Conservation (phyloP, 30 jellyfish, hydroid and myxozoan species). For the Pseudorhiza aurosa region DNA sequence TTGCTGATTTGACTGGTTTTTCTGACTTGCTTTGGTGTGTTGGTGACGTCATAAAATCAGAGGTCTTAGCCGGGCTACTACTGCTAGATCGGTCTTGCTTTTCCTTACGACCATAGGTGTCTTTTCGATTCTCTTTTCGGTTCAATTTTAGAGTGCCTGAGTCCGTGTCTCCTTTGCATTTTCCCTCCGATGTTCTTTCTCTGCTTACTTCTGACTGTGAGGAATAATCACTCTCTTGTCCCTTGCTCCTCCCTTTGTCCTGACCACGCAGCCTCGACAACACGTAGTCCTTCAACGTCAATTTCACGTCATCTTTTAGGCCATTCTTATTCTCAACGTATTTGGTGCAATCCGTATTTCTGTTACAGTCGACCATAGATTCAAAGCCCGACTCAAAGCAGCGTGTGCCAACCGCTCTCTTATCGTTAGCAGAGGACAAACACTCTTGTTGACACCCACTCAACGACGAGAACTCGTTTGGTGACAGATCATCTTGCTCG, state of each 20-base stretch:
- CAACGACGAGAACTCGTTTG: constrained; percentile 19
- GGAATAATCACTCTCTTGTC: constrained; percentile 28
- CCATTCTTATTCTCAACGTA: constrained; percentile 36
- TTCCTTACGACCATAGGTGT: constrained; percentile 30
- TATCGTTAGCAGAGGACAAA: background rate
- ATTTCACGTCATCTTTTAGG: constrained; percentile 39
- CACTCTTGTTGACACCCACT: constrained; percentile 18
- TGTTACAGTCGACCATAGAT: constrained; percentile 33
- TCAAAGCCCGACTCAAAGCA: constrained; percentile 2
- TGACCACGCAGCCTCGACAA: constrained; percentile 67
- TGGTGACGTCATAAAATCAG: constrained; percentile 33
- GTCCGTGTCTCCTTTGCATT: constrained; percentile 15
- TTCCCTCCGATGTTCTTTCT: constrained; percentile 50
- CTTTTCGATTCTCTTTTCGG: constrained; percentile 24
- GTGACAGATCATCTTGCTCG: constrained; percentile 9
- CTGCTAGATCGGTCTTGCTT: constrained; percentile 10
- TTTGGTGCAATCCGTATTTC: constrained; percentile 8
- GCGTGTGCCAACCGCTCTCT: background rate
- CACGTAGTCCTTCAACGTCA: constrained; percentile 57
- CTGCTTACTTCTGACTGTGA: constrained; percentile 15
- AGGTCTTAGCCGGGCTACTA: constrained; percentile 16
- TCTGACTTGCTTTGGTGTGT: constrained; percentile 13
- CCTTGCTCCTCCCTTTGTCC: constrained; percentile 20
- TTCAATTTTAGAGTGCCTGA: constrained; percentile 30
- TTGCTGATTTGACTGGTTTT: constrained; percentile 50